Evolutionary conservation across 2,113 vertebrate species (phyloP).

Genomic region (Monarcha castaneiventris): DNA sequence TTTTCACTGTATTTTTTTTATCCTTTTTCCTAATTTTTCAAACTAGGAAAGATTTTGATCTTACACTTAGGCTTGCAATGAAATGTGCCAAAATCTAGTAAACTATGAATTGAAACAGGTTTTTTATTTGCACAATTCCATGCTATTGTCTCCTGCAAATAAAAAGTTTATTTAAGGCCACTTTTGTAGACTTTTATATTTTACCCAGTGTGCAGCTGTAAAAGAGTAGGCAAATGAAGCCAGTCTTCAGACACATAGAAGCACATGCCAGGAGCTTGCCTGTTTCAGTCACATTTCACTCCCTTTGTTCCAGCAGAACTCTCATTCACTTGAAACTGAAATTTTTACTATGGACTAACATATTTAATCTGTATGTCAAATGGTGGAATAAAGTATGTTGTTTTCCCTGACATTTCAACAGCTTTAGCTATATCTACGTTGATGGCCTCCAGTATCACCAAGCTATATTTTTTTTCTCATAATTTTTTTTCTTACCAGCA

Average conservation of each 20-base stretch:
- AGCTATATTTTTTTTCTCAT: slow-evolving; percentile 14
- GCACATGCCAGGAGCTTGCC: neutral
- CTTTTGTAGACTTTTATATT: neutral
- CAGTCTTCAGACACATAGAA: neutral
- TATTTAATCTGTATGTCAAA: neutral
- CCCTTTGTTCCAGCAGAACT: neutral
- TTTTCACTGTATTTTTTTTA: neutral
- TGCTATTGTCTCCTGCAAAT: neutral
- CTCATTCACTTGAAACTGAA: neutral
- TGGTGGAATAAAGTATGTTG: neutral
- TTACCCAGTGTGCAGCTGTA: neutral
- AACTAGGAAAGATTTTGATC: neutral
- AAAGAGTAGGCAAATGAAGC: neutral
- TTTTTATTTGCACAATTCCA: neutral
- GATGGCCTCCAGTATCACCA: neutral
- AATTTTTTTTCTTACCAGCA: neutral
- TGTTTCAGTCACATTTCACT: neutral
- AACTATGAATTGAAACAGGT: neutral
- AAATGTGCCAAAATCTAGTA: neutral
- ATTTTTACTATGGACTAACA: neutral
- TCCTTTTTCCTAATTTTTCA: neutral
- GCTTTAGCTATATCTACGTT: neutral
- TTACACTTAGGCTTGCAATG: neutral
- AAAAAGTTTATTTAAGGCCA: neutral
- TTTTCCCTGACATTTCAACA: neutral